phyloP scores from a whole-genome alignment of 2,797 vertebrate species.

The Melanogrammus aeglefinus region DNA sequence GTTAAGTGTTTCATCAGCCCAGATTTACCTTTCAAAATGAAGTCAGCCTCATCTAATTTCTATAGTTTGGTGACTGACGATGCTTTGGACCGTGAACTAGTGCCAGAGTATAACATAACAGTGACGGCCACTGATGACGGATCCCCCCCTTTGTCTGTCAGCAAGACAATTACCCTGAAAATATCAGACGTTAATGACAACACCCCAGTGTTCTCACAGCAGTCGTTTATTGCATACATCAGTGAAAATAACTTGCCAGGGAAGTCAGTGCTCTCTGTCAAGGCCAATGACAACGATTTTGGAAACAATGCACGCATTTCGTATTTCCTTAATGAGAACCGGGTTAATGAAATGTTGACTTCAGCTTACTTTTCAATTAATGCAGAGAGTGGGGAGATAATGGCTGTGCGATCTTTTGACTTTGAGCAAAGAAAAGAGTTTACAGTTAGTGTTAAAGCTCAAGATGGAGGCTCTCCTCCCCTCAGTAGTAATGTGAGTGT shows the following conservation, averaged over 20 bases:
- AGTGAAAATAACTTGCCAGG: constrained; percentile 72
- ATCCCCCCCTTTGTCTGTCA: constrained; percentile 56
- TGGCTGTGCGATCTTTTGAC: constrained; percentile 68
- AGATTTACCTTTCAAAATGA: constrained; percentile 69
- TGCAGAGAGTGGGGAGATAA: constrained; percentile 67
- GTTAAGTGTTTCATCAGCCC: constrained; percentile 60
- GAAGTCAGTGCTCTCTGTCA: constrained; percentile 58
- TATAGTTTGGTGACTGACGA: constrained; percentile 68
- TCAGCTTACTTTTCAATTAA: constrained; percentile 68
- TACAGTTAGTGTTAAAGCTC: constrained; percentile 57
- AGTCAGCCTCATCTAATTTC: constrained; percentile 62
- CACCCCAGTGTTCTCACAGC: constrained; percentile 60
- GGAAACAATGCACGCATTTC: constrained; percentile 70
- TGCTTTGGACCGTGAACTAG: constrained; percentile 66
- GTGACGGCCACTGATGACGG: constrained; percentile 69
- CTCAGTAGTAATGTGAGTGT: constrained; percentile 46
- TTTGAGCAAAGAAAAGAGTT: constrained; percentile 72
- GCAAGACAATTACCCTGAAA: constrained; percentile 60
- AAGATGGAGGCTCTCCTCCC: constrained; percentile 72
- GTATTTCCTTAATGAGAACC: constrained; percentile 67
- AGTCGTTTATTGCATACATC: constrained; percentile 53
- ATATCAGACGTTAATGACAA: constrained; percentile 74
- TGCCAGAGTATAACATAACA: constrained; percentile 69
- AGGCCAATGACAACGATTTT: constrained; percentile 66
- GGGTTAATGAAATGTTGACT: constrained; percentile 61